Conservation (phyloP, 2,113 vertebrate genomes). For the Stigmatopora nigra region DNA sequence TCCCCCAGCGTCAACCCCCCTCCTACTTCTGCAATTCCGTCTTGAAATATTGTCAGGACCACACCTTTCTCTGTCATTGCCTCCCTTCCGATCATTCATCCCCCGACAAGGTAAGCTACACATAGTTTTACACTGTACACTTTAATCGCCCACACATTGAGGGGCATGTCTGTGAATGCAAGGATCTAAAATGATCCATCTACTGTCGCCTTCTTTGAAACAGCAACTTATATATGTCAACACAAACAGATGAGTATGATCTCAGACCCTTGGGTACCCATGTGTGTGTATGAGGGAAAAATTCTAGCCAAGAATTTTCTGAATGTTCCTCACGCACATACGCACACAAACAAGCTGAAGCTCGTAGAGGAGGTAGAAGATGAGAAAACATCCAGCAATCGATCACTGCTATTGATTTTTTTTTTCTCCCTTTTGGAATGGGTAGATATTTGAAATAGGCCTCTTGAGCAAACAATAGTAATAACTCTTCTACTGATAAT, state of each 20-base stretch:
- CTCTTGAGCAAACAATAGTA: slow-evolving; percentile 60
- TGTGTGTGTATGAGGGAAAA: slow-evolving; percentile 8
- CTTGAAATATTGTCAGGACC: slow-evolving; percentile 23
- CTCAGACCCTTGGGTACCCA: slow-evolving; percentile 36
- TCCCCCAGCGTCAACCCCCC: not conserved
- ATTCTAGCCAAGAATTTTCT: slow-evolving; percentile 17
- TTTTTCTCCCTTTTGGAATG: slow-evolving; percentile 58
- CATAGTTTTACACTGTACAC: slow-evolving; percentile 8
- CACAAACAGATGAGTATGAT: slow-evolving; percentile 54
- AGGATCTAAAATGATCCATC: slow-evolving; percentile 41
- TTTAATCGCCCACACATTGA: not conserved
- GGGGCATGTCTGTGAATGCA: slow-evolving; percentile 20
- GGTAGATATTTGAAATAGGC: slow-evolving; percentile 60
- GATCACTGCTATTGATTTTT: slow-evolving; percentile 70
- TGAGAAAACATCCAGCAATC: slow-evolving; percentile 61
- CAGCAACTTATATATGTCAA: slow-evolving; percentile 54
- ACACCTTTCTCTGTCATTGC: slow-evolving; percentile 28
- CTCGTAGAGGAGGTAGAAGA: slow-evolving; percentile 34
- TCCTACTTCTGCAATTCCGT: slow-evolving; percentile 13
- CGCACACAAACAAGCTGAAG: slow-evolving; percentile 31
- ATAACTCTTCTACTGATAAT: slow-evolving; percentile 57
- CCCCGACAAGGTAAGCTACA: slow-evolving; percentile 16
- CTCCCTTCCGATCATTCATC: slow-evolving; percentile 22
- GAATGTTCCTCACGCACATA: slow-evolving; percentile 26
- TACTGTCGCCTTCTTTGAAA: slow-evolving; percentile 42